A percentile compares a stretch with the other conserved stretches of the same genome.
phyloP scores from a whole-genome alignment of 2,888 invertebrate genomes.

The Diarsia mendica region DNA sequence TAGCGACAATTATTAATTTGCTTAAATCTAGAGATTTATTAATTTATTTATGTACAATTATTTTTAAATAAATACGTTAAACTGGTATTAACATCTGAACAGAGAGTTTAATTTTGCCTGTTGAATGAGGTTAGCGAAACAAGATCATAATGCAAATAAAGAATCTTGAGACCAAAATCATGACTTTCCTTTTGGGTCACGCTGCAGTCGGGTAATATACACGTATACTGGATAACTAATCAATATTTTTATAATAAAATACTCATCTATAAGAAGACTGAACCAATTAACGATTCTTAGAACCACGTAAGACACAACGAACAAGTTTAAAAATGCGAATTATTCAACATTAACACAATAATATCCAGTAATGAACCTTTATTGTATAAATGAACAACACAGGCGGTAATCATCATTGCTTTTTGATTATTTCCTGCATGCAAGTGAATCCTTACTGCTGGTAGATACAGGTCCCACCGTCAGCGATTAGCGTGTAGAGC shows the following conservation, averaged over 20 bases:
- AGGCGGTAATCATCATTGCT: conserved; percentile 50
- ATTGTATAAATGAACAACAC: conserved; percentile 34
- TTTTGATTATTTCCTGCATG: conserved; percentile 65
- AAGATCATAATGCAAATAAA: too few relatives aligned
- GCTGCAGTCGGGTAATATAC: background rate
- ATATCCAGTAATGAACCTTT: conserved; percentile 47
- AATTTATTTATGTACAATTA: background rate
- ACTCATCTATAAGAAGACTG: background rate
- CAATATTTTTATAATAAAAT: background rate
- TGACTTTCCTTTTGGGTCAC: background rate
- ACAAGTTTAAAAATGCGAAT: conserved; percentile 41
- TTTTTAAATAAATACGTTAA: too few relatives aligned
- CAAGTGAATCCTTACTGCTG: conserved; percentile 56
- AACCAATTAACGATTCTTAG: conserved; percentile 25
- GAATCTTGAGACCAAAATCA: background rate
- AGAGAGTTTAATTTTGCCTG: background rate
- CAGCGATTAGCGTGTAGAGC: background rate
- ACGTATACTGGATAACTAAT: background rate
- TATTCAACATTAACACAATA: conserved; percentile 49
- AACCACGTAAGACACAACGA: conserved; percentile 11
- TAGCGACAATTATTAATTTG: background rate
- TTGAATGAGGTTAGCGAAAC: too few relatives aligned
- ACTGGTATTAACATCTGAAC: background rate
- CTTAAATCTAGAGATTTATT: background rate
- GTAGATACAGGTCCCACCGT: background rate